phyloP scores from a whole-genome alignment of 1,140 invertebrate genomes.

The Saccostrea cuccullata region DNA sequence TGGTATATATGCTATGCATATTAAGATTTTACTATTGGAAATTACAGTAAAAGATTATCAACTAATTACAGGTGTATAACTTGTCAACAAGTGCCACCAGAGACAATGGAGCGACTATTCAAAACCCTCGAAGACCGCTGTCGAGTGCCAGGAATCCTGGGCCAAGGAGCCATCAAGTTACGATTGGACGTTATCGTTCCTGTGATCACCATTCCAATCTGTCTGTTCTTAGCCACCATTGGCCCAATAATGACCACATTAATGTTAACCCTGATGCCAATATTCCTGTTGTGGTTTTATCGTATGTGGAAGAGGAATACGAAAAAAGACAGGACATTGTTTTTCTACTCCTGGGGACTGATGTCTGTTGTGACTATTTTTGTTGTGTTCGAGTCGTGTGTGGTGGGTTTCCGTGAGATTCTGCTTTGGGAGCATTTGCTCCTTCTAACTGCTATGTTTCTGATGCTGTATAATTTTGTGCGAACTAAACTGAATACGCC shows the following conservation, averaged over 20 bases:
- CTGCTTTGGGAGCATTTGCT: constrained; percentile 73
- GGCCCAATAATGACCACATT: constrained; percentile 62
- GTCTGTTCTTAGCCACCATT: constrained; percentile 67
- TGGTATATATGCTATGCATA: no score
- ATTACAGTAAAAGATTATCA: not conserved
- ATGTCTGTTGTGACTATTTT: constrained; percentile 68
- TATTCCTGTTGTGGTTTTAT: constrained; percentile 70
- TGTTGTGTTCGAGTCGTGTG: constrained; percentile 66
- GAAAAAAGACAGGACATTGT: constrained; percentile 58
- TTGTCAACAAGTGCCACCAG: constrained; percentile 43
- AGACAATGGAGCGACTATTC: constrained; percentile 29
- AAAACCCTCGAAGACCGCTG: constrained; percentile 59
- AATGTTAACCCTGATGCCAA: constrained; percentile 64
- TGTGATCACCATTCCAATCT: constrained; percentile 64
- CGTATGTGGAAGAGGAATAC: constrained; percentile 52
- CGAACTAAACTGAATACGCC: constrained; percentile 57
- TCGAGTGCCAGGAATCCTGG: constrained; percentile 69
- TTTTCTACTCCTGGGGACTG: constrained; percentile 72
- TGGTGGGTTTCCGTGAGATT: constrained; percentile 71
- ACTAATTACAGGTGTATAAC: constrained; percentile 51
- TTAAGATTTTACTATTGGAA: no score
- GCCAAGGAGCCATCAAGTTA: constrained; percentile 69
- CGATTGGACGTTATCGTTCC: constrained; percentile 70
- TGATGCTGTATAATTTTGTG: constrained; percentile 69
- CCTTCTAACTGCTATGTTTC: constrained; percentile 61